phyloP scores from a whole-genome alignment of 1,140 invertebrate genomes.

The Cotesia glomerata region DNA sequence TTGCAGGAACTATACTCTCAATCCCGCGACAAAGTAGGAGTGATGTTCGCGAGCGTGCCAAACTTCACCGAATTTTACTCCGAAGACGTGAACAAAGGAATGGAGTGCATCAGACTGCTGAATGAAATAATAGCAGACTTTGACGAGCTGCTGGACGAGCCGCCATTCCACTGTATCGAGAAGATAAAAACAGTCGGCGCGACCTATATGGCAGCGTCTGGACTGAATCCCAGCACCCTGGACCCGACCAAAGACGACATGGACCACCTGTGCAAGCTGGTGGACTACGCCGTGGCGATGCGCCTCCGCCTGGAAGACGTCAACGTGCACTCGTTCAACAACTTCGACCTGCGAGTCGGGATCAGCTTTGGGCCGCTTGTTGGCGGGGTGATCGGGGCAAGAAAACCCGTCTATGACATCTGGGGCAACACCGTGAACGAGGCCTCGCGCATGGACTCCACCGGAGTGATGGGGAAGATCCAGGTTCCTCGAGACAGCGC shows the following conservation, averaged over 20 bases:
- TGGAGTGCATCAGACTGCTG: conserved; percentile 95
- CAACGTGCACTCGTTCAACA: conserved; percentile 97
- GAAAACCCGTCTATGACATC: conserved; percentile 98
- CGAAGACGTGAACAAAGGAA: conserved; percentile 94
- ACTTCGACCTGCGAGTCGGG: conserved; percentile 93
- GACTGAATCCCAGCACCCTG: conserved; percentile 79
- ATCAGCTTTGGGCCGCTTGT: conserved; percentile 94
- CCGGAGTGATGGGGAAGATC: conserved; percentile 84
- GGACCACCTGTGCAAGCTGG: conserved; percentile 83
- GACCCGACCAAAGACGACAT: conserved; percentile 67
- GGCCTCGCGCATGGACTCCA: conserved; percentile 92
- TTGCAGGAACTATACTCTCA: conserved; percentile 93
- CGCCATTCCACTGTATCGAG: conserved; percentile 89
- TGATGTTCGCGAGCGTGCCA: conserved; percentile 97
- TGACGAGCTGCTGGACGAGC: conserved; percentile 89
- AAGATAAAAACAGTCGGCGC: conserved; percentile 98
- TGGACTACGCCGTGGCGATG: conserved; percentile 95
- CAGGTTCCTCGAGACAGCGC: conserved; percentile 87
- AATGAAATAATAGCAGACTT: conserved; percentile 98
- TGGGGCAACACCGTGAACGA: conserved; percentile 98
- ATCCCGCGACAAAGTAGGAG: conserved; percentile 89
- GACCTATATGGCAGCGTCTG: conserved; percentile 98
- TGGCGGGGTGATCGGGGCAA: conserved; percentile 95
- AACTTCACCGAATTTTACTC: conserved; percentile 99
- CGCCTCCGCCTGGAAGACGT: conserved; percentile 87